phyloP scores from a whole-genome alignment of 2,888 invertebrate genomes.

The Argyresthia goedartella region DNA sequence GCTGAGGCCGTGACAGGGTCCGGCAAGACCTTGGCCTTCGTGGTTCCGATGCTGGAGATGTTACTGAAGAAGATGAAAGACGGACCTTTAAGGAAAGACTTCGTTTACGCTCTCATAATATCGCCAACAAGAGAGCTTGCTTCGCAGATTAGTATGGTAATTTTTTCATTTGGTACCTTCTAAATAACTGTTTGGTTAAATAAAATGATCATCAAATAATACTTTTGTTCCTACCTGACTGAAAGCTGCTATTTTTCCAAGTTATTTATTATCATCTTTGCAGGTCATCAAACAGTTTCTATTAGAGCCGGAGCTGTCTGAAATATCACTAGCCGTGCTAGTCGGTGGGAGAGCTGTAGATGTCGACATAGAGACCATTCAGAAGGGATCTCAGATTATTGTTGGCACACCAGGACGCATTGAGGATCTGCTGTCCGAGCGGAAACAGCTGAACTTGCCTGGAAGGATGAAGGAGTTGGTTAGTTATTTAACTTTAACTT shows the following conservation, averaged over 20 bases:
- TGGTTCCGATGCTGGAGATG: constrained; percentile 92
- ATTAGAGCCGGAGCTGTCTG: constrained; percentile 51
- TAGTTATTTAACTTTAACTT: constrained; percentile 25
- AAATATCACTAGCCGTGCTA: constrained; percentile 72
- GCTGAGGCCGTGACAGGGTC: constrained; percentile 99
- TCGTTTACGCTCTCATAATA: constrained; percentile 90
- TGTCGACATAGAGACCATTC: constrained; percentile 79
- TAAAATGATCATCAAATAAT: neutral
- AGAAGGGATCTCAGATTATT: constrained; percentile 85
- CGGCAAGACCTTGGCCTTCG: constrained; percentile 96
- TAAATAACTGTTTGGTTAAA: neutral
- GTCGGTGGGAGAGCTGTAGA: constrained; percentile 88
- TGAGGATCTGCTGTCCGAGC: constrained; percentile 84
- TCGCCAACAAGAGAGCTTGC: constrained; percentile 98
- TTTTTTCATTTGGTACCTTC: neutral
- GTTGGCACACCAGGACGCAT: constrained; percentile 96
- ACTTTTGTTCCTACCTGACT: too few relatives aligned
- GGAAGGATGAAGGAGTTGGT: constrained; percentile 84
- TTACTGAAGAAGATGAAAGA: constrained; percentile 74
- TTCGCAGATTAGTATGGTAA: constrained; percentile 83
- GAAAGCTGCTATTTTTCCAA: too few relatives aligned
- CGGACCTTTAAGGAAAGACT: constrained; percentile 76
- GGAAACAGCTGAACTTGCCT: constrained; percentile 77
- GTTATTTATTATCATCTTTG: constrained; percentile 12
- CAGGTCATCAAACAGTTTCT: constrained; percentile 66